Base-by-base conservation (phyloP, 2,113 vertebrate species). In the Zeus faber region DNA sequence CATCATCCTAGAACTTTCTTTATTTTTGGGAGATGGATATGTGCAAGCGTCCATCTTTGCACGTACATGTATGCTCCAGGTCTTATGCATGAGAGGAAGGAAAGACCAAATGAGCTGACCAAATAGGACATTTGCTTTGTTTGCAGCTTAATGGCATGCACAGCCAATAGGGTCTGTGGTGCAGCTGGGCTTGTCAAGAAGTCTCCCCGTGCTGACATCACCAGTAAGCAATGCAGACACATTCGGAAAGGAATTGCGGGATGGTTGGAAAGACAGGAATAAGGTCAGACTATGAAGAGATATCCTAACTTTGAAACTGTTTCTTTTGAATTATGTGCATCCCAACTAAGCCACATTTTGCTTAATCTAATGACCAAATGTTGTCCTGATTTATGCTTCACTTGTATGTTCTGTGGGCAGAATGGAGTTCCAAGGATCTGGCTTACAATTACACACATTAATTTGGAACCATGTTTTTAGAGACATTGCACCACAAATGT, bases 101-200 rank as follows among this genome's bases (percentile, higher is more conserved):
- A 10, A 9, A 4, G 3, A 6, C 6, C 4, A 14, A n/a, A 47
- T 25, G 20, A 24, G 22, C 11, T 14, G 44, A 24, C 21, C 44
- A 25, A 23, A 47, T n/a, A 14, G 9, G 22, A 47, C 43, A 45
- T 2, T n/a, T n/a, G n/a, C n/a, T n/a, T n/a, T n/a, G 43, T 45
- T 45, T 45, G 20, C 10, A 18, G 23, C 44, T 47, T 2, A 46
- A 9, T 10, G 44, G 25, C 21, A 25, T 47, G 13, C 45, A 14
- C 18, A 13, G 3, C 45, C 22, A 3, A 14, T 47, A 16, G 45
- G 22, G 24, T 5, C 22, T 25, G 23, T 13, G 45, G 5, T 24
- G 11, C 20, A 24, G 43, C 21, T 8, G 11, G 43, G 22, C 22
- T 47, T 47, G 22, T 23, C 45, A 47, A 47, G 45, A 47, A 47